These are phyloP conservation scores for Gasterosteus aculeatus DNA, from an alignment of 2,113 vertebrate genomes.

Conservation along the genomic window DNA sequence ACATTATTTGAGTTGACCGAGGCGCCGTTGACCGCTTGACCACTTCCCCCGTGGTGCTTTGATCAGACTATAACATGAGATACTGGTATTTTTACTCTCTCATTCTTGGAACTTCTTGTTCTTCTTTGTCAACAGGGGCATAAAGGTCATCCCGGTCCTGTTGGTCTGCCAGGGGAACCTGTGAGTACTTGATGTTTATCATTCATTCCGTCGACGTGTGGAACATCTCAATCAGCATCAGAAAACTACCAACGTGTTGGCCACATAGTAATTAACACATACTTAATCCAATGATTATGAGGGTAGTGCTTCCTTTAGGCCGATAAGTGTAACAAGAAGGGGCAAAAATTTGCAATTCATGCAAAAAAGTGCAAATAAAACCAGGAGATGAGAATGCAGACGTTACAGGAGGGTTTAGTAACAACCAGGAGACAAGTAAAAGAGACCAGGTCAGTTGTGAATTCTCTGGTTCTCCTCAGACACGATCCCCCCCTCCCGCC, in stretches of 20 bases:
- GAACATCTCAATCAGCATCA: neutral
- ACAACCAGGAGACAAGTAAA: neutral
- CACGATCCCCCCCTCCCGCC: conserved; percentile 6
- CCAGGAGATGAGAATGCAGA: neutral
- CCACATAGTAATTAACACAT: neutral
- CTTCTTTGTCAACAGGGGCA: conserved; percentile 83
- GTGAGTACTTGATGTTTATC: conserved; percentile 80
- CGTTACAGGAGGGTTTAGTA: neutral
- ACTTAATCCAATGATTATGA: neutral
- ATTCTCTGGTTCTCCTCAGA: neutral
- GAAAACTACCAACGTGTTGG: neutral
- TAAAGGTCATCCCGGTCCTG: conserved; percentile 90
- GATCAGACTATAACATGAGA: conserved; percentile 7
- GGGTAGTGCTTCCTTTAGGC: neutral
- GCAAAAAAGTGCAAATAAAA: neutral
- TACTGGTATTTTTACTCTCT: neutral
- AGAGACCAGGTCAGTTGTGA: neutral
- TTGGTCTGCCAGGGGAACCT: conserved; percentile 91
- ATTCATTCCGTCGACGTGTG: neutral
- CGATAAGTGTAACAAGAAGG: neutral
- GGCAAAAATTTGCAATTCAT: neutral
- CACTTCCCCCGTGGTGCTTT: neutral
- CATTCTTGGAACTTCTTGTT: conserved; percentile 15
- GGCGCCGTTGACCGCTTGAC: conserved; percentile 12
- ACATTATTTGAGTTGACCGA: conserved; percentile 25